Base-by-base conservation (phyloP, 2,797 vertebrate genomes). In the Pseudochirops cupreus region DNA sequence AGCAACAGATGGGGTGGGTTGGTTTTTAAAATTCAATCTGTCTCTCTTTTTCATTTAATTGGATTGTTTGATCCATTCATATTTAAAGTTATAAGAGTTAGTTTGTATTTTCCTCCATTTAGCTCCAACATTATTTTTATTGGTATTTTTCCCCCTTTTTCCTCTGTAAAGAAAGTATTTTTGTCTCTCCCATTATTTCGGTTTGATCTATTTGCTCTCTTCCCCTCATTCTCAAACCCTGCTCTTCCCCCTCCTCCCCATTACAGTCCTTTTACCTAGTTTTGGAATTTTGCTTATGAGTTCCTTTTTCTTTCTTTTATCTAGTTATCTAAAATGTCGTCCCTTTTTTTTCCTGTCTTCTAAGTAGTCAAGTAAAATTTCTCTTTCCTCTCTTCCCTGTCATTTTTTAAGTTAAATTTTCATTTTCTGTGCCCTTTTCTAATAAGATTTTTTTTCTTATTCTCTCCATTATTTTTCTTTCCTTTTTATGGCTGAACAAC, bases 11-110 rank as follows among this genome's bases (percentile, higher is more conserved):
- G 74, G 39, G 2, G 39, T 46, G 39, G 16, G 33, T 18, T 62
- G 74, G n/a, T 82, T 46, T 82, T 82, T 26, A n/a, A n/a, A 39
- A 74, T 82, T 82, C 74, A 82, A 46, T 82, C 67, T 74, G 33
- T 67, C 67, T 39, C n/a, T 74, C 67, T 74, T 82, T 82, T 82
- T 46, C 74, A 82, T 82, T 82, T 82, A 82, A 82, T 82, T 82
- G 26, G 21, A 46, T 82, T 46, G 18, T 82, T 82, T 82, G 13
- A 46, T 46, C 39, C 74, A 82, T 82, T 46, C 21, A 82, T 82
- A 82, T 82, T 82, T 82, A 46, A 82, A 46, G 39, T 26, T 82
- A 46, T 46, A 9, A 82, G 7, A 74, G n/a, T 82, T 46, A 46
- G 21, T 82, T 74, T 82, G 74, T 26, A 46, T 82, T 82, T 82